phyloP scores from a whole-genome alignment of 2,888 invertebrate genomes.

The Hydrotaea diabolus region DNA sequence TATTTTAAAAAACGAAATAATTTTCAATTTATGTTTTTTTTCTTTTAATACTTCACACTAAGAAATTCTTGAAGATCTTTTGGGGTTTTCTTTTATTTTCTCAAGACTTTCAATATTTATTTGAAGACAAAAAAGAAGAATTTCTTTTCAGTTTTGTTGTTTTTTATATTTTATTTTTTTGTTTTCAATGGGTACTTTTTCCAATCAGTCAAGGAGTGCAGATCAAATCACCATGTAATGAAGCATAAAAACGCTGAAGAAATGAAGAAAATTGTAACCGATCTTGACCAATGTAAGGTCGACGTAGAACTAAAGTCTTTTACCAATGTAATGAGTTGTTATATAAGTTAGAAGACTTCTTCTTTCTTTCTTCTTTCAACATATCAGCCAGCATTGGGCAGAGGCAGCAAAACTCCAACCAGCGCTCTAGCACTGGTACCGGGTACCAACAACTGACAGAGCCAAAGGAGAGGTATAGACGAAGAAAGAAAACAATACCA shows the following conservation, averaged over 20 bases:
- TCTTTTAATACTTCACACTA: neutral
- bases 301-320: slow-evolving; percentile 81
- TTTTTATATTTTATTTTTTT: no score
- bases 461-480: slow-evolving; percentile 9
- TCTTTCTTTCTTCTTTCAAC: slow-evolving; percentile 74
- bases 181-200: neutral
- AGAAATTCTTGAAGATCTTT: neutral
- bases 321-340: slow-evolving; percentile 80
- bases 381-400: slow-evolving; percentile 61
- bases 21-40: neutral
- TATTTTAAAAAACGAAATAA: no score
- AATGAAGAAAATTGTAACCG: slow-evolving; percentile 69
- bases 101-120: neutral
- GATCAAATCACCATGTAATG: neutral
- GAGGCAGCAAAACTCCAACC: slow-evolving; percentile 36
- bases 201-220: slow-evolving; percentile 31
- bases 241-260: slow-evolving; percentile 40
- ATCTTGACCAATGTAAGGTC: slow-evolving; percentile 81
- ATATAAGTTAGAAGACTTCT: slow-evolving; percentile 81
- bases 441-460: no score
- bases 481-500: slow-evolving; percentile 31
- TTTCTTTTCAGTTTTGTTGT: slow-evolving; percentile 18
- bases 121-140: slow-evolving; percentile 7
- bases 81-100: neutral
- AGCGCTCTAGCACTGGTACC: slow-evolving; percentile 46